Evolutionary conservation across 2,797 vertebrate genomes (phyloP).

Genomic region (Acrocephalus scirpaceus): DNA sequence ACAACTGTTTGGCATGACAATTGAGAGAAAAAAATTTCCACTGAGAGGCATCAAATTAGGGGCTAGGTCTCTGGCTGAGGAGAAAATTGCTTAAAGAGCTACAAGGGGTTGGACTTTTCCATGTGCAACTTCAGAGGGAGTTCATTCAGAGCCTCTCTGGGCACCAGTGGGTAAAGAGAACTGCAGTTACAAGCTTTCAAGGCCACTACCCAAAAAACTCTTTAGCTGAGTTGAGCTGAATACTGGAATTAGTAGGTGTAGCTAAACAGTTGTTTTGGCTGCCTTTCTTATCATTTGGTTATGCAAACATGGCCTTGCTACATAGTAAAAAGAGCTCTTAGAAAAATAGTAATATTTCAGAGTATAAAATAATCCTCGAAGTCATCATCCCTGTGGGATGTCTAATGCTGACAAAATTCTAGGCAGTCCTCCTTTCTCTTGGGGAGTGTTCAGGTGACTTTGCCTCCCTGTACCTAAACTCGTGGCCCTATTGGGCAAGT

Average conservation of each 20-base stretch:
- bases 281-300: neutral
- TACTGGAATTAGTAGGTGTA: neutral
- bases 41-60: neutral
- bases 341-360: neutral
- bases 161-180: neutral
- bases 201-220: neutral
- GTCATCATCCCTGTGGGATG: neutral
- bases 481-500: neutral
- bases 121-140: neutral
- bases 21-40: neutral
- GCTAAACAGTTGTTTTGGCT: neutral
- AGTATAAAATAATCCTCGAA: neutral
- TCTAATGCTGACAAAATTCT: neutral
- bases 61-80: neutral
- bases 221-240: neutral
- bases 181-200: neutral
- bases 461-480: neutral
- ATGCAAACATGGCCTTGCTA: neutral
- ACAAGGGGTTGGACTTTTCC: neutral
- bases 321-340: neutral
- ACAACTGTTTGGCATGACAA: constrained; percentile 44
- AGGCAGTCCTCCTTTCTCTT: neutral
- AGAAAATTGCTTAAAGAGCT: neutral
- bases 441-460: neutral
- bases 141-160: neutral